Evolutionary conservation across 2,113 vertebrate species (phyloP).

Genomic region (Vimba vimba): DNA sequence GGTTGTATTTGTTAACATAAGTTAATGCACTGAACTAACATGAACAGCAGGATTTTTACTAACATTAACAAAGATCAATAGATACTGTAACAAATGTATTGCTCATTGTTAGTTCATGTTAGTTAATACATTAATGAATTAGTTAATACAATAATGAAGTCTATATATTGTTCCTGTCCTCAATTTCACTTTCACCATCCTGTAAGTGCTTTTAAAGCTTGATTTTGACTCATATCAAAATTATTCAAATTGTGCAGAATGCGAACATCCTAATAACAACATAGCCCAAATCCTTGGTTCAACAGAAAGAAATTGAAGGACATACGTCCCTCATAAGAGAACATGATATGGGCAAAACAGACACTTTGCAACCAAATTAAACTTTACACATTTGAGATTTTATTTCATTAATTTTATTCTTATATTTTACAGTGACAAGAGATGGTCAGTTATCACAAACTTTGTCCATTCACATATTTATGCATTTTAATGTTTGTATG

Average conservation of each 20-base stretch:
- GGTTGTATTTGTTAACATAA: too few species aligned
- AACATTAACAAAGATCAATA: too few species aligned
- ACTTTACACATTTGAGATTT: conserved; percentile 48
- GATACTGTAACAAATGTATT: too few species aligned
- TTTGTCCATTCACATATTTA: conserved; percentile 74
- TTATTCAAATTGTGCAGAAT: neutral
- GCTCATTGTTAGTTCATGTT: too few species aligned
- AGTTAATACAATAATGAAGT: too few species aligned
- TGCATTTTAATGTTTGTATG: conserved; percentile 71
- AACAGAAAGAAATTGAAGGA: neutral
- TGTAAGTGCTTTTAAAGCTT: neutral
- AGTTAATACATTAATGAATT: too few species aligned
- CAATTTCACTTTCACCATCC: neutral
- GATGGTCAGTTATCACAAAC: conserved; percentile 68
- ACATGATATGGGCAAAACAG: neutral
- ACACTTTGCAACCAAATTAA: neutral
- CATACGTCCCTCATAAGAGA: neutral
- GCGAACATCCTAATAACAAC: neutral
- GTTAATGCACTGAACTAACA: too few species aligned
- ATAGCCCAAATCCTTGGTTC: neutral
- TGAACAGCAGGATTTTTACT: too few species aligned
- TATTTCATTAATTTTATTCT: conserved; percentile 68
- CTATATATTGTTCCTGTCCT: too few species aligned
- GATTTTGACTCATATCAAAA: neutral
- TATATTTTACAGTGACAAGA: conserved; percentile 77